Evolutionary conservation across 2,113 vertebrate genomes (phyloP), one percentile per base, ranked within the genome.

Genomic region (Microcebus jonahi): DNA sequence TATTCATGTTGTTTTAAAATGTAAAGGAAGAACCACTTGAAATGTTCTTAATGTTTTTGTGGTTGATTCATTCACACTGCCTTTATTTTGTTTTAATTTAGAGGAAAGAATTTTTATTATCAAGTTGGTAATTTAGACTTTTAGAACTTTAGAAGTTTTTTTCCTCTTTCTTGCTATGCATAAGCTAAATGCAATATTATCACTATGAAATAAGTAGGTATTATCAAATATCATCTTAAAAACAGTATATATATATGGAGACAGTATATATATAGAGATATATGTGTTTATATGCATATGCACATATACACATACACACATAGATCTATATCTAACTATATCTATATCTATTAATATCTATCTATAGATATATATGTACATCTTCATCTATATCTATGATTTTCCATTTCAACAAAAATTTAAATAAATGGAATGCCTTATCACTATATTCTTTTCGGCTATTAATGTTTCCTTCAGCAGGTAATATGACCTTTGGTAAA

Each of bases 171-270:
- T 79, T 94, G 14, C 8, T 31, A 53, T 61, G 8, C 3, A 68
- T 82, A 83, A 93, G 3, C 1, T 9, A 79, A 95, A 79, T 65
- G 61, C 23, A 84, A 39, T 89, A 18, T 71, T 95, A 87, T 93
- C 9, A 27, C 18, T 91, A 57, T 71, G 73, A 61, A 88, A 34
- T 9, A 68, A 92, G 79, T 39, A 10, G 29, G 25, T 61, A 21
- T 83, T 84, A n/a, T 94, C 93, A 96, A 97, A 76, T 18, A 4
- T 27, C 13, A 7, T 65, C 95, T 97, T 21, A 79, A 80, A 7
- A 81, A n/a, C 3, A 61, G 57, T 96, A 59, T 20, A 8, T 55
- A 23, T 67, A 27, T 63, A 10, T 48, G 12, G 17, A 59, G 10
- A 57, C 42, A 42, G 42, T 27, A 8, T 55, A 23, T 68, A 27